Evolutionary conservation across 2,888 invertebrate genomes (phyloP).

Genomic region (Didymodactylos carnosus): DNA sequence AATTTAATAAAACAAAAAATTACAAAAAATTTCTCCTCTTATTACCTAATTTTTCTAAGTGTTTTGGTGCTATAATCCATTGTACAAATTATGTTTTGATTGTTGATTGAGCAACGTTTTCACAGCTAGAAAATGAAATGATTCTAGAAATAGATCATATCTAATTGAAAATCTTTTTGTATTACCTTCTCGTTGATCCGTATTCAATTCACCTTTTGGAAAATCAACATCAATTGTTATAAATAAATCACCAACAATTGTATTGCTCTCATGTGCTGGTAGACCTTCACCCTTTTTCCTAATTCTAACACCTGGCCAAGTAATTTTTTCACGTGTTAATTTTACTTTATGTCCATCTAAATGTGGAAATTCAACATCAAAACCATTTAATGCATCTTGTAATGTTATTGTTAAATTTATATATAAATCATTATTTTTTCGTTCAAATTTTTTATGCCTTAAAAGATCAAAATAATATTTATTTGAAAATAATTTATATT

Average conservation of each 20-base stretch:
- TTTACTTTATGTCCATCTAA: constrained; percentile 75
- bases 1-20: too few species aligned
- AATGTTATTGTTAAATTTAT: constrained; percentile 80
- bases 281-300: constrained; percentile 95
- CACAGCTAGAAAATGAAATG: constrained; percentile 47
- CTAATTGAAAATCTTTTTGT: not conserved
- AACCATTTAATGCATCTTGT: constrained; percentile 65
- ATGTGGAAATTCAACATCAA: constrained; percentile 68
- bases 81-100: constrained; percentile 65
- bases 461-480: not conserved
- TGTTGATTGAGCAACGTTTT: constrained; percentile 61
- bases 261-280: constrained; percentile 95
- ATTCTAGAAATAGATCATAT: not conserved
- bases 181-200: constrained; percentile 42
- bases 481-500: constrained; percentile 36
- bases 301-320: constrained; percentile 88
- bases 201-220: constrained; percentile 68
- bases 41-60: too few species aligned
- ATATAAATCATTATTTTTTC: constrained; percentile 79
- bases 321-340: constrained; percentile 69
- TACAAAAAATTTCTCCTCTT: too few species aligned
- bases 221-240: constrained; percentile 95
- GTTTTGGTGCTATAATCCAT: too few species aligned
- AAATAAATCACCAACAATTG: constrained; percentile 69
- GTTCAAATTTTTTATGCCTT: constrained; percentile 60